Conservation (phyloP, 2,888 invertebrate species). For the Ptychoptera albimana region DNA sequence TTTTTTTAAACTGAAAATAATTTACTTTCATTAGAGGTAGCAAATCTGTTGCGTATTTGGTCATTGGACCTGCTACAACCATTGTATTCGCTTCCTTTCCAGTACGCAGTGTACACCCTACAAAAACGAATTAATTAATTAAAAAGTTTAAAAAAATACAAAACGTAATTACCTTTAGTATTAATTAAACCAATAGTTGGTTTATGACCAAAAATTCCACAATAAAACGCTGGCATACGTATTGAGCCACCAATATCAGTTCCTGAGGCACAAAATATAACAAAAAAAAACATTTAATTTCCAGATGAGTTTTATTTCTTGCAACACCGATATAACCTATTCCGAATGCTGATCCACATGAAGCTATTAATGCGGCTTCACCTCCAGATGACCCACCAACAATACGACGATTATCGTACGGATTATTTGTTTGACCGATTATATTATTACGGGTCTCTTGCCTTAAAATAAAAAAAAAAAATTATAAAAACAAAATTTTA, state of each 20-base stretch:
- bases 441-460: constrained; percentile 76
- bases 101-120: constrained; percentile 48
- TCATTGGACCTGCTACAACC: constrained; percentile 71
- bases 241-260: constrained; percentile 96
- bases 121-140: not conserved
- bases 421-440: constrained; percentile 80
- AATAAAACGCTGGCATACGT: constrained; percentile 73
- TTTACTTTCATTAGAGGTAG: constrained; percentile 55
- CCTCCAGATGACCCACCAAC: constrained; percentile 91
- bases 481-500: not conserved
- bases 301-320: not conserved
- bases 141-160: not conserved
- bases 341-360: constrained; percentile 69
- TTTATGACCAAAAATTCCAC: constrained; percentile 75
- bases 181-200: constrained; percentile 43
- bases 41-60: constrained; percentile 63
- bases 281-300: not conserved
- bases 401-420: constrained; percentile 68
- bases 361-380: constrained; percentile 58
- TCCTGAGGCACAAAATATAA: constrained; percentile 24
- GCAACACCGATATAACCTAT: constrained; percentile 38
- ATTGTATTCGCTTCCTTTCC: constrained; percentile 56
- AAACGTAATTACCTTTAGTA: constrained; percentile 25
- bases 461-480: constrained; percentile 23
- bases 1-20: not conserved